Evolutionary conservation across 2,888 invertebrate genomes (phyloP), one percentile per base, ranked within the genome.

Genomic region (Pollenia griseotomentosa): DNA sequence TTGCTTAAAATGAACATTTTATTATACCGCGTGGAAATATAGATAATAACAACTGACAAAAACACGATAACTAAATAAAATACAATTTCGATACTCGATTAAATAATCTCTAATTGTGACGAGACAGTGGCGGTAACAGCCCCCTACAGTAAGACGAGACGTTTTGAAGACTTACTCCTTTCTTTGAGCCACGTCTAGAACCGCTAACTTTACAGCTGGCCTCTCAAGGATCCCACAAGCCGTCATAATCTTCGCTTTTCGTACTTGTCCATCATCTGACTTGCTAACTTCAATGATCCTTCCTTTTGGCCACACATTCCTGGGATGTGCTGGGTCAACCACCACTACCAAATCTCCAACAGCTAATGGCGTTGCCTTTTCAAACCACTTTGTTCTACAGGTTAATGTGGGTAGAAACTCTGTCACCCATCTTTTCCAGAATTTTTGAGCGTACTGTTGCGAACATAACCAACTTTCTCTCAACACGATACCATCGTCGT

Each of bases 371-470:
- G 57, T 75, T 23, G 66, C n/a, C 11, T 68, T 68, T 51, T 59
- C 57, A 23, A n/a, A 59, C 74, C 82, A 83, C 51, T 83, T 83
- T 46, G 55, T 46, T 19, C 57, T 23, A 10, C 74, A 65, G 16
- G 81, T 65, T 55, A 81, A 42, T 14, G 73, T 73, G 16, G 81
- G 73, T 10, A 73, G 19, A 23, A 75, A 82, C 19, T 82, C 75
- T 2, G 46, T 8, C 5, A 87, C 63, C 75, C 75, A 75, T 19
- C 53, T 65, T 8, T 53, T 63, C 74, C 74, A 81, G 42, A 81
- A 74, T 57, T 2, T 40, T 12, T 81, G 33, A 0, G 65, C 65
- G 23, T 66, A 81, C 14, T 74, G 57, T 12, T 81, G 81, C 10
- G 66, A 81, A 53, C 40, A 14, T n/a, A 81, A 7, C 57, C 81